phyloP scores from a whole-genome alignment of 2,797 vertebrate genomes.

The Pangasius macronema region DNA sequence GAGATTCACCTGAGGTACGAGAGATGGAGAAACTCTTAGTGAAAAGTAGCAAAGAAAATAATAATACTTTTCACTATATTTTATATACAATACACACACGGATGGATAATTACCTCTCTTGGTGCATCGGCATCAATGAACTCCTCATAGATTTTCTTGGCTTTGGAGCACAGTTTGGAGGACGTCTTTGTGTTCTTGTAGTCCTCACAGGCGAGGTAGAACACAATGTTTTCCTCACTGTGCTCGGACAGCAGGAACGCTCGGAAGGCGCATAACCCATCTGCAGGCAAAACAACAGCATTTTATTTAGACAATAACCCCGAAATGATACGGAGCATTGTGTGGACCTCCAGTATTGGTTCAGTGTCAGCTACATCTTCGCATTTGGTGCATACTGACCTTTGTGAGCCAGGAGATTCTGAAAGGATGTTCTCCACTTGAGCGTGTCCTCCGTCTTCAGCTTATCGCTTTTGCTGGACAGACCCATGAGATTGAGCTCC shows the following conservation, averaged over 20 bases:
- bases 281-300: conserved; percentile 63
- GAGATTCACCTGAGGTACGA: conserved; percentile 83
- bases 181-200: conserved; percentile 84
- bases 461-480: conserved; percentile 68
- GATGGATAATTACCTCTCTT: conserved; percentile 81
- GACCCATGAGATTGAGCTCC: conserved; percentile 67
- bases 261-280: conserved; percentile 89
- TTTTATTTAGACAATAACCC: background rate
- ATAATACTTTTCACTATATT: background rate
- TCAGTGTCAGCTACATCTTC: background rate
- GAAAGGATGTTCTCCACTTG: conserved; percentile 89
- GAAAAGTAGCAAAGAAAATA: background rate
- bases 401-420: conserved; percentile 86
- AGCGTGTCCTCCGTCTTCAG: conserved; percentile 77
- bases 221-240: conserved; percentile 96
- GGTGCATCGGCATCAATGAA: conserved; percentile 88
- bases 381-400: conserved; percentile 75
- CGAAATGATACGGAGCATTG: background rate
- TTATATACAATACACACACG: background rate
- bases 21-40: conserved; percentile 17
- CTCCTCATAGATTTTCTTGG: conserved; percentile 90
- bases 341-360: background rate
- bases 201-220: conserved; percentile 95
- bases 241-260: conserved; percentile 91
- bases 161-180: conserved; percentile 83